phyloP scores from a whole-genome alignment of 2,113 vertebrate species.

The Cnemophilus loriae region DNA sequence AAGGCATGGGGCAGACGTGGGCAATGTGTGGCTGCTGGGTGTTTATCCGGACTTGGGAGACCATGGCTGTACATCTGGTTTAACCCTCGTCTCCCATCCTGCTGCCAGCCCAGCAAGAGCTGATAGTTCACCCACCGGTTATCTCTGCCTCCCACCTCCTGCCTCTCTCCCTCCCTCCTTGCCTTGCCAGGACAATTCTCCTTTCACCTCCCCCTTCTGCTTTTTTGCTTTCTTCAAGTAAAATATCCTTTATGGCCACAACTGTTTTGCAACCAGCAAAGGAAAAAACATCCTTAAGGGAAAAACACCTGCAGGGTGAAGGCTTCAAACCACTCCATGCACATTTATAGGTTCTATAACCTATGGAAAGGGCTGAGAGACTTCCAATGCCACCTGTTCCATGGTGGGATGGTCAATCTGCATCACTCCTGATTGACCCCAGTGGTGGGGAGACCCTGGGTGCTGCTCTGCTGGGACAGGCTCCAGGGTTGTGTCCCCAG shows the following conservation, averaged over 20 bases:
- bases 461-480: background rate
- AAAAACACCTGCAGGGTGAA: background rate
- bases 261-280: background rate
- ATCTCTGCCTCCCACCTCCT: background rate
- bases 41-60: background rate
- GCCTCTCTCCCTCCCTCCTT: background rate
- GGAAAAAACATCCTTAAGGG: background rate
- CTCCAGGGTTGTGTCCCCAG: background rate
- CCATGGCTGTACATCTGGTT: background rate
- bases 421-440: fast-evolving
- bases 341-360: background rate
- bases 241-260: background rate
- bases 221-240: background rate
- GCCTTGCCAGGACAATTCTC: background rate
- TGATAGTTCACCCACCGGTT: background rate
- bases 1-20: background rate
- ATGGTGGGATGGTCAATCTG: fast-evolving
- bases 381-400: background rate
- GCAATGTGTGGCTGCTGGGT: background rate
- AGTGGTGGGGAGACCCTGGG: background rate
- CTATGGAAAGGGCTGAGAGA: background rate
- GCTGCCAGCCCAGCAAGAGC: background rate
- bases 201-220: background rate
- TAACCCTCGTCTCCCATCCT: background rate
- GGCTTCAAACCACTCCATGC: background rate